Evolutionary conservation across 2,888 invertebrate genomes (phyloP).

Genomic region (Machimus rusticus): DNA sequence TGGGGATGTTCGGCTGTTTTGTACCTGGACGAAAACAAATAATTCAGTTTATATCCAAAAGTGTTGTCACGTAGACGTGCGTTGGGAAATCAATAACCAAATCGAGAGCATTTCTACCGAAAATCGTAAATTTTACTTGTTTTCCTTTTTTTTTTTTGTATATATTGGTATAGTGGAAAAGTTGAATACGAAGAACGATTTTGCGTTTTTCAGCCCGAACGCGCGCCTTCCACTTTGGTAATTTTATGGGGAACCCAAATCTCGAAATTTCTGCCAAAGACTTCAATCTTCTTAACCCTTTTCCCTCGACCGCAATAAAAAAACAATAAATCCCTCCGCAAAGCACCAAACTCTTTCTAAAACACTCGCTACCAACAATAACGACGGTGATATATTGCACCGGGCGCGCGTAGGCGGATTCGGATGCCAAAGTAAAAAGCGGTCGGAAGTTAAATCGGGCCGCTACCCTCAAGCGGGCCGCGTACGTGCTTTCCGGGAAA

Average conservation of each 20-base stretch:
- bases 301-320: constrained; percentile 42
- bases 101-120: background rate
- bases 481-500: background rate
- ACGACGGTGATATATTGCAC: constrained; percentile 40
- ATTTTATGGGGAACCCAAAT: constrained; percentile 37
- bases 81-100: constrained; percentile 9
- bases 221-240: constrained; percentile 6
- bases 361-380: constrained; percentile 24
- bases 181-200: background rate
- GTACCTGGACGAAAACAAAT: background rate
- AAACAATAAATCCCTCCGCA: constrained; percentile 35
- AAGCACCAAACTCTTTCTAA: background rate
- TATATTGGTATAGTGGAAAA: background rate
- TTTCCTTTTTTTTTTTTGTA: background rate
- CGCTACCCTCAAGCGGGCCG: background rate
- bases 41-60: constrained; percentile 12
- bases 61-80: constrained; percentile 14
- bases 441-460: constrained; percentile 22
- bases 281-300: constrained; percentile 43
- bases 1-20: background rate
- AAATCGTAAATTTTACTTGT: constrained; percentile 28
- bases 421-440: constrained; percentile 23
- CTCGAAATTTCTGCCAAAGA: constrained; percentile 33
- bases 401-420: background rate
- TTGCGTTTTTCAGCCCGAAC: background rate